A percentile compares a stretch with the other conserved stretches of the same genome.
Evolutionary conservation across 2,113 vertebrate species (phyloP).

Genomic region (Tympanuchus pallidicinctus): DNA sequence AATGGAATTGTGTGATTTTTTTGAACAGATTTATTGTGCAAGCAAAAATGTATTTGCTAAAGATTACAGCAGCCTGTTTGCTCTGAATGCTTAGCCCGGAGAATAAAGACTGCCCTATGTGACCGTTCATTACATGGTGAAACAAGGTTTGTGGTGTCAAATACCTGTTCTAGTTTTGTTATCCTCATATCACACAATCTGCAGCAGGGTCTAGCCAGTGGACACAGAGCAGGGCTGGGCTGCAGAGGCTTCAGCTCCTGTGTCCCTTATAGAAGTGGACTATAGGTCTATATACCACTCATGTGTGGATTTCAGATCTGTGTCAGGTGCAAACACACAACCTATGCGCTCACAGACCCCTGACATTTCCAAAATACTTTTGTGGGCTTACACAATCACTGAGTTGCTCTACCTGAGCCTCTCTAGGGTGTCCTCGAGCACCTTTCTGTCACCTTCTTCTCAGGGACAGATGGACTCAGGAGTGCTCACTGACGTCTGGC

Average conservation of each 20-base stretch:
- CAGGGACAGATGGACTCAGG: neutral
- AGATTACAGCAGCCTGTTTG: constrained; percentile 25
- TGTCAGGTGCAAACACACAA: neutral
- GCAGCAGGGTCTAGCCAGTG: neutral
- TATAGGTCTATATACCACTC: neutral
- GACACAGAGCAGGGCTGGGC: neutral
- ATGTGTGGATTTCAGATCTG: accelerated
- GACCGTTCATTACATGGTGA: neutral
- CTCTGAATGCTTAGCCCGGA: constrained; percentile 17
- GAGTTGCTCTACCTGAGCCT: neutral
- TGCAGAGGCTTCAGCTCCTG: neutral
- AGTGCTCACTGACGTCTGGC: neutral
- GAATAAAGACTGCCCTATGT: constrained; percentile 1
- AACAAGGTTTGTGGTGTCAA: constrained; percentile 6
- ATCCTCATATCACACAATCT: neutral
- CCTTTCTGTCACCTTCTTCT: neutral
- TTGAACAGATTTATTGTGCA: constrained; percentile 60
- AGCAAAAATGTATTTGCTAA: constrained; percentile 59
- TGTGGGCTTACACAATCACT: accelerated
- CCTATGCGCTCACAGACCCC: neutral
- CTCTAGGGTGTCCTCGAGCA: neutral
- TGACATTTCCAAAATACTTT: neutral
- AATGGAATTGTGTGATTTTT: constrained; percentile 49
- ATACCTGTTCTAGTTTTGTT: neutral
- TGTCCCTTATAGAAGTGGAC: neutral